Evolutionary conservation across 1,140 invertebrate species (phyloP), one percentile per base, ranked within the genome.

Genomic region (Sesamia nonagrioides): DNA sequence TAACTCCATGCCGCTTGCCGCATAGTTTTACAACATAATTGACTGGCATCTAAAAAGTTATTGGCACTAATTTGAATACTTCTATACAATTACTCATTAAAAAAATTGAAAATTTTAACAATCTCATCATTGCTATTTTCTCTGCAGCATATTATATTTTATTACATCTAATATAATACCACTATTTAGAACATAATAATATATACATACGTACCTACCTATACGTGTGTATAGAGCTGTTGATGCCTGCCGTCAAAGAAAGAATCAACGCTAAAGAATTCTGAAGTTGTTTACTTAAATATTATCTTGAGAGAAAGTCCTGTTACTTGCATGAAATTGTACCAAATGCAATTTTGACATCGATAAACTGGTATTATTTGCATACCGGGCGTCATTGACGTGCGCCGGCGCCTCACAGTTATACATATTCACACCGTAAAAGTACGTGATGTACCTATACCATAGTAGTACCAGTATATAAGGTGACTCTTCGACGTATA

Each of bases 351-450:
- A 69, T 79, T 69, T 79, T 61, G 73, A 73, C 69, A 88, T 86
- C 77, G 68, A 80, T 81, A 80, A 82, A 86, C 80, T 79, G 76
- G 78, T 75, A 82, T 63, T 81, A 87, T 89, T 89, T 86, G 83
- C 86, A 89, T 89, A 87, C 83, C 42, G 27, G 84, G 27, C 79
- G 81, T 76, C 83, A 86, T 81, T 85, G 84, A 83, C 78, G 72
- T 77, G 76, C 61, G 58, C 37, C 37, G 80, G 80, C 83, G 83
- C 81, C 80, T 42, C 60, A 63, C n/a, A 63, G 9, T 58, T 33
- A 27, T 21, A 76, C 42, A 11, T 76, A 72, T 50, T 35, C 15
- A 42, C 35, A 42, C 37, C 75, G 35, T 76, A 80, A 40, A 76
- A n/a, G 72, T 48, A 68, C 13, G 27, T 18, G 35, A 54, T 45